These are phyloP conservation scores for Cetoscarus ocellatus DNA, from an alignment of 2,797 vertebrate genomes.

Conservation along the genomic window DNA sequence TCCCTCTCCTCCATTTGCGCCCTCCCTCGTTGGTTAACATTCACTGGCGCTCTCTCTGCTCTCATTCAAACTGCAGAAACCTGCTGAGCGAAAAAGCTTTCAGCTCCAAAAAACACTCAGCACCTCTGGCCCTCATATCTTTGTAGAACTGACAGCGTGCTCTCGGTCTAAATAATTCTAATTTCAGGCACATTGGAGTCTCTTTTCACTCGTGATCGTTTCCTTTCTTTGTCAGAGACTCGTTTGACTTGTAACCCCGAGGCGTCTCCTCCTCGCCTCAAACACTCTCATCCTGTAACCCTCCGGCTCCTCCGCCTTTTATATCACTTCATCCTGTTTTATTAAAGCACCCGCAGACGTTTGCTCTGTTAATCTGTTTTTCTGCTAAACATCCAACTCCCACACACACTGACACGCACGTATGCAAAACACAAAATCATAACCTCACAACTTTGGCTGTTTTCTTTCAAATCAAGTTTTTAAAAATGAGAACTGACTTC, in stretches of 20 bases:
- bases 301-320: constrained; percentile 6
- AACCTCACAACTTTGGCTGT: constrained; percentile 3
- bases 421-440: constrained; percentile 1
- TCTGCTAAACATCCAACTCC: constrained; percentile 8
- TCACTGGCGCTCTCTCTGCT: not conserved
- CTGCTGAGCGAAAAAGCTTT: constrained; percentile 6
- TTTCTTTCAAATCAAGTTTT: constrained; percentile 1
- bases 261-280: not conserved
- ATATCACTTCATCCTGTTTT: constrained; percentile 21
- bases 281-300: not conserved
- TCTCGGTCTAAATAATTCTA: constrained; percentile 1
- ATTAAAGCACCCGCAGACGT: not conserved
- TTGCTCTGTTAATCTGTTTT: constrained; percentile 7
- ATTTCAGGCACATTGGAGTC: not conserved
- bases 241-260: not conserved
- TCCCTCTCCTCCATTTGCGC: not conserved
- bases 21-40: not conserved
- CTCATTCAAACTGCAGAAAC: not conserved
- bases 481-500: not conserved
- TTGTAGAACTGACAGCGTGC: not conserved
- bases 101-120: not conserved
- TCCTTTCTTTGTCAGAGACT: not conserved
- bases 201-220: not conserved
- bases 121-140: not conserved
- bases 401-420: not conserved